phyloP scores from a whole-genome alignment of 2,113 vertebrate species.

The Colius striatus region DNA sequence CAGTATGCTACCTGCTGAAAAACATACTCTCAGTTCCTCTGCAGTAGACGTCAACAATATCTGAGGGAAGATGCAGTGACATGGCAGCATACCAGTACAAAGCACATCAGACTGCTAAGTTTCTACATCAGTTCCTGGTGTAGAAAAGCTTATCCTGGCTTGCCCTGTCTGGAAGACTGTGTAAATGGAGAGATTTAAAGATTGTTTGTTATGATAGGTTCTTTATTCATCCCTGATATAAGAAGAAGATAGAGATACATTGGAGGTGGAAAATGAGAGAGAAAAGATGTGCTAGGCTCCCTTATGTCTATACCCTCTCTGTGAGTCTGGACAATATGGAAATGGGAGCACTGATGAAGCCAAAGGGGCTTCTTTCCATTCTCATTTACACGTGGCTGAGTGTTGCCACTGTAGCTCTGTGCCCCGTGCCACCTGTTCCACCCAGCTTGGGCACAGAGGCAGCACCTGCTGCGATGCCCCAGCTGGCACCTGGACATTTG shows the following conservation, averaged over 20 bases:
- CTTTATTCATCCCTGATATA: background rate
- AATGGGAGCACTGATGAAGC: accelerated
- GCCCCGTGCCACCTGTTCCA: accelerated
- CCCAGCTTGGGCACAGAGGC: background rate
- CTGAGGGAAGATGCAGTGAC: background rate
- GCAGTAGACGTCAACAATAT: background rate
- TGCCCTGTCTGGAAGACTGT: background rate
- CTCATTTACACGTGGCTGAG: accelerated
- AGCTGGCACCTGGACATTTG: background rate
- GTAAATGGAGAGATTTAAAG: background rate
- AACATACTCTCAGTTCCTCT: accelerated
- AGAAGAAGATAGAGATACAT: background rate
- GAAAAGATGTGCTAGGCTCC: background rate
- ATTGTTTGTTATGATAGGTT: background rate
- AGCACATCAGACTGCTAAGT: background rate
- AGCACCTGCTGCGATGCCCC: background rate
- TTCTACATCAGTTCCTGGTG: background rate
- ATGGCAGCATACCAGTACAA: background rate
- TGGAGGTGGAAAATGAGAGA: background rate
- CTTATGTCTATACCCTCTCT: background rate
- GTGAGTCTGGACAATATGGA: background rate
- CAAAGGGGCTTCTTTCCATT: background rate
- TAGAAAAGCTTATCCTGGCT: background rate
- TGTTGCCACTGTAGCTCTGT: accelerated
- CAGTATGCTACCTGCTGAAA: background rate